Evolutionary conservation across 2,797 vertebrate species (phyloP).

Genomic region (Gymnocypris eckloni): DNA sequence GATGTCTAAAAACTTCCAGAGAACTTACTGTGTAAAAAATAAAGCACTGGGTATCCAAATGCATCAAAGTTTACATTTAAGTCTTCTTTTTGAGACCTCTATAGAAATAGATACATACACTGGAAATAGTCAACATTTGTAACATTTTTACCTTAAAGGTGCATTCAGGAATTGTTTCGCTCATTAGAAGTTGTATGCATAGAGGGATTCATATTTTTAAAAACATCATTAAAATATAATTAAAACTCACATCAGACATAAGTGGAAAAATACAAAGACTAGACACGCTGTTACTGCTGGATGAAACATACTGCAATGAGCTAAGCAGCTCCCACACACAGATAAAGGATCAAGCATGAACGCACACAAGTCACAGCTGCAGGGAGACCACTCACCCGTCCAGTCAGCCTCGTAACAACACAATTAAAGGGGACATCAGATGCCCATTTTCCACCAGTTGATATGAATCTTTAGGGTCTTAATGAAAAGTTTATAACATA

Average conservation of each 20-base stretch:
- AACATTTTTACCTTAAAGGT: background rate
- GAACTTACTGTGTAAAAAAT: background rate
- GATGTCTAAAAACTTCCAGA: constrained; percentile 29
- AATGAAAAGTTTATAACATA: too few relatives aligned
- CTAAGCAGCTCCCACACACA: constrained; percentile 12
- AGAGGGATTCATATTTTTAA: background rate
- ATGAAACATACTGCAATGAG: background rate
- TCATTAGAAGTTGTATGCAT: too few relatives aligned
- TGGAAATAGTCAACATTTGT: background rate
- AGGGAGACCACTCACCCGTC: background rate
- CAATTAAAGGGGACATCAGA: too few relatives aligned
- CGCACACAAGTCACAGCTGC: background rate
- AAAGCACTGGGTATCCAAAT: background rate
- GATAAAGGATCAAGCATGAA: background rate
- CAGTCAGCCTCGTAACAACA: background rate
- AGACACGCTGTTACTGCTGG: background rate
- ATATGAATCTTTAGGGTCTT: too few relatives aligned
- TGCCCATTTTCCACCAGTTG: too few relatives aligned
- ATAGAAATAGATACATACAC: background rate
- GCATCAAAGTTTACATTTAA: background rate
- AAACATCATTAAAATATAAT: background rate
- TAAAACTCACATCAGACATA: background rate
- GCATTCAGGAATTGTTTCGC: background rate
- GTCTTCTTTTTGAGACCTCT: background rate
- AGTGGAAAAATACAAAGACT: background rate